Evolutionary conservation across 2,113 vertebrate genomes (phyloP), one percentile per base, ranked within the genome.

Genomic region (Anseranas semipalmata): DNA sequence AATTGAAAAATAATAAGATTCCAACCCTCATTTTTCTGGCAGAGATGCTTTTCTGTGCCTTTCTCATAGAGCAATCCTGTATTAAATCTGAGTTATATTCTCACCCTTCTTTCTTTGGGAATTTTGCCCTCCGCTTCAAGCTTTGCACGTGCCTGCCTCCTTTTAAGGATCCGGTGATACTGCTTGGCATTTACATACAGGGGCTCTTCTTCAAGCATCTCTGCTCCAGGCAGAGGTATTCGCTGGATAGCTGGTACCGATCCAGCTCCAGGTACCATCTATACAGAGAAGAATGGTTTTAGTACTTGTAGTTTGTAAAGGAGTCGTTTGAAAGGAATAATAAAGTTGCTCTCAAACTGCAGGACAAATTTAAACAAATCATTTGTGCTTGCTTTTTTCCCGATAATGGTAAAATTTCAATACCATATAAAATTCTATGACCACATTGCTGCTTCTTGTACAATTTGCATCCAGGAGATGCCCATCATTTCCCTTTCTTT

Each of bases 161-260:
- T 98, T 97, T 99, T 99, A 24, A 99, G 97, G 97, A 99, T 99
- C 17, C 99, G 99, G 95, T 99, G 99, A 97, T 99, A 99, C 97
- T 99, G 99, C 94, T 99, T 99, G 92, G 99, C 99, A 9, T 99
- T 99, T 71, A 99, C 99, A 10, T 99, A 99, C 9, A 99, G 98
- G 33, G 99, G 99, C 94, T 99, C 99, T 90, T 99, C 99, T 25
- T 99, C 99, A 4, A 99, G 98, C 99, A 99, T 99, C 93, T 99
- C 99, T 22, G 99, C 99, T 45, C 99, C 99, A 52, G 99, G 99
- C 73, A 99, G 81, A 33, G 99, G 99, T 89, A 99, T 99, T 82
- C 99, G 98, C 90, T 99, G 99, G 97, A 99, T 99, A 67, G 99
- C 98, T 78, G 99, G 98, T 52, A 99, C 99, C 2, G 98, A 98